Conservation (phyloP, 2,888 invertebrate genomes). For the Standfussiana lucernea region DNA sequence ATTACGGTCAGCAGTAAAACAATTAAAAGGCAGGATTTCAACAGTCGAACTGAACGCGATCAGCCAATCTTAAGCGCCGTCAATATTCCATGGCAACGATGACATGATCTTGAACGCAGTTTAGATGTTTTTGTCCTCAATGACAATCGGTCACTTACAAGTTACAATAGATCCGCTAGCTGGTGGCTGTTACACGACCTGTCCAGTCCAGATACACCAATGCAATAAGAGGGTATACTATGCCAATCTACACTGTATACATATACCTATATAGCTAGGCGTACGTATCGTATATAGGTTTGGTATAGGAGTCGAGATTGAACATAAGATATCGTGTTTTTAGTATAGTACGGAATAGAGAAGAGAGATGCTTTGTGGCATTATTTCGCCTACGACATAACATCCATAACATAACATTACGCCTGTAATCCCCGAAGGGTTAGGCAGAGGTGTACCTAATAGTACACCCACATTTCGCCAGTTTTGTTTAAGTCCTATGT, state of each 20-base stretch:
- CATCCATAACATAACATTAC: no score
- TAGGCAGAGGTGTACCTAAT: no score
- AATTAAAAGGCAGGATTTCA: background rate
- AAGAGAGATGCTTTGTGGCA: background rate
- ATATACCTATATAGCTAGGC: background rate
- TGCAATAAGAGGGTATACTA: conserved; percentile 2
- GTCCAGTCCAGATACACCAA: background rate
- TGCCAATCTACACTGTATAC: background rate
- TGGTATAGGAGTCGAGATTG: background rate
- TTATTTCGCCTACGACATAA: background rate
- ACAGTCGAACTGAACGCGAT: background rate
- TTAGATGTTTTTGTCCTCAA: background rate
- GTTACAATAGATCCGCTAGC: background rate
- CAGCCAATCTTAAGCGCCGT: background rate
- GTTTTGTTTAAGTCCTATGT: no score
- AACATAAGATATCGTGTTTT: background rate
- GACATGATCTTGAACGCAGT: background rate
- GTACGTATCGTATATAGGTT: background rate
- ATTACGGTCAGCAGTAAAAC: background rate
- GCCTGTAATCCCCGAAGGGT: no score
- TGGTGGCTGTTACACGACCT: background rate
- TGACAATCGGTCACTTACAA: background rate
- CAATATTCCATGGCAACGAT: background rate
- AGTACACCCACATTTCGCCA: no score
- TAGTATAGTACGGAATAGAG: background rate